Evolutionary conservation across 2,797 vertebrate genomes (phyloP).

Genomic region (Psittacula derbiana): DNA sequence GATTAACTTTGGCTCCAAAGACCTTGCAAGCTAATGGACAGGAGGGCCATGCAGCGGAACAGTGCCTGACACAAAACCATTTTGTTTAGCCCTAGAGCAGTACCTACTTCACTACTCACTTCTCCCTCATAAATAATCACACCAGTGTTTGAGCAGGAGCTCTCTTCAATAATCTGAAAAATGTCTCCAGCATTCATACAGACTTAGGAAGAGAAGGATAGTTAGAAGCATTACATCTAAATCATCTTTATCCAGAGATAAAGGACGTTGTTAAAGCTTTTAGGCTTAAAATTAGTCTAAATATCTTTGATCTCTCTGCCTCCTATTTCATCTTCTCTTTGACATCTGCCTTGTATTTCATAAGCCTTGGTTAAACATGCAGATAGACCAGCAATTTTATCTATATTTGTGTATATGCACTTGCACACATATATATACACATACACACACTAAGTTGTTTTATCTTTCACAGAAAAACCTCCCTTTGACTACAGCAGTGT

Average conservation of each 20-base stretch:
- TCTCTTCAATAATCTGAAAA: background rate
- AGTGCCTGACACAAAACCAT: background rate
- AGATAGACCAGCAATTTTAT: background rate
- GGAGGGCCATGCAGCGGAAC: background rate
- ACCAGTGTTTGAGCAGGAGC: background rate
- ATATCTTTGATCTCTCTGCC: background rate
- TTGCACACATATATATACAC: background rate
- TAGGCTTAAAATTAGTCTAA: background rate
- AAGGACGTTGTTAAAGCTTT: background rate
- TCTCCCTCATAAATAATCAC: background rate
- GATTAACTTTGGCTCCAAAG: background rate
- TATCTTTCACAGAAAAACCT: background rate
- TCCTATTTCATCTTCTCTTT: background rate
- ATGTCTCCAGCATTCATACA: background rate
- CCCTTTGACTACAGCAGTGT: background rate
- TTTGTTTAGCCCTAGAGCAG: background rate
- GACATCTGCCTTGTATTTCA: background rate
- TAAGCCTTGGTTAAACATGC: background rate
- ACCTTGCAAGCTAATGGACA: background rate
- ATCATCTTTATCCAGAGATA: constrained; percentile 4
- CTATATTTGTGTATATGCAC: background rate
- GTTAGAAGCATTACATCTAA: background rate
- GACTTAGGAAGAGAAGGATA: background rate
- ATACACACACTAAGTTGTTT: background rate
- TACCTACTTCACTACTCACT: background rate